Evolutionary conservation across 2,113 vertebrate genomes (phyloP).

Genomic region (Dromas ardeola): DNA sequence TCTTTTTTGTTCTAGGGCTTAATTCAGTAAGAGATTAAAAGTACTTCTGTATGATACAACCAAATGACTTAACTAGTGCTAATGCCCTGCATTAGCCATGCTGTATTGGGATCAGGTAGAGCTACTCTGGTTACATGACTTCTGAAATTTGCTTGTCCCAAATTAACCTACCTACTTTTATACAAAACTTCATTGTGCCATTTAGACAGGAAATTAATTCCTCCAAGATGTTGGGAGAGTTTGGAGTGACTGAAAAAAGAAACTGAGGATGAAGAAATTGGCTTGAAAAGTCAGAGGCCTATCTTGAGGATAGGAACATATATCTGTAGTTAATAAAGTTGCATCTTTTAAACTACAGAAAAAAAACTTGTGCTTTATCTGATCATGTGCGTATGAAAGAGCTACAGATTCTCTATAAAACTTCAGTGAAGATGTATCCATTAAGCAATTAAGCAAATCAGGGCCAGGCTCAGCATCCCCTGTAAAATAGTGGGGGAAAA

Average conservation of each 20-base stretch:
- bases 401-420: background rate
- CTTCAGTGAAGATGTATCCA: background rate
- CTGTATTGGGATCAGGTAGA: background rate
- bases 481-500: background rate
- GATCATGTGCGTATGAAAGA: background rate
- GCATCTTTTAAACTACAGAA: background rate
- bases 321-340: background rate
- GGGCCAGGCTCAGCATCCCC: background rate
- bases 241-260: background rate
- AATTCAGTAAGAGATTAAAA: background rate
- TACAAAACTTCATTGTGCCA: background rate
- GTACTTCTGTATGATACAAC: background rate
- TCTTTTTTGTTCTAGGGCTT: background rate
- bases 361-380: background rate
- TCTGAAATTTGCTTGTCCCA: background rate
- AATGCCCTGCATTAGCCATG: background rate
- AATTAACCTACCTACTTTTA: background rate
- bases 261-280: background rate
- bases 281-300: background rate
- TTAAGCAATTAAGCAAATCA: background rate
- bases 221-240: background rate
- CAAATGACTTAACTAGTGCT: background rate
- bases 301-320: background rate
- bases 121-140: background rate
- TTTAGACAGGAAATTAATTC: background rate